phyloP scores from a whole-genome alignment of 1,140 invertebrate species.

The Harlomillsia oculata region DNA sequence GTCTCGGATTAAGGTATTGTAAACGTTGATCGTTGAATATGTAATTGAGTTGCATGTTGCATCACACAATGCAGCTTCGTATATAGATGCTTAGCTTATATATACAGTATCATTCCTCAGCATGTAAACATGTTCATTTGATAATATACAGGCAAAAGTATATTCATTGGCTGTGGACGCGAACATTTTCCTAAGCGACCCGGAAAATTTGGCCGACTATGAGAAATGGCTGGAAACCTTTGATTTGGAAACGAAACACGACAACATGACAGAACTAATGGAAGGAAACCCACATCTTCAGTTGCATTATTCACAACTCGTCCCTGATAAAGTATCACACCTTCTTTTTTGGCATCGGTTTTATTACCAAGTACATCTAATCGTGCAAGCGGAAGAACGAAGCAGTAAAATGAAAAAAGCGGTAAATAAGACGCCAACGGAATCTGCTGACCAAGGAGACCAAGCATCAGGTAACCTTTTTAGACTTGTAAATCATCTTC shows the following conservation, averaged over 20 bases:
- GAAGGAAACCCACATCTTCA: constrained; percentile 28
- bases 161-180: constrained; percentile 27
- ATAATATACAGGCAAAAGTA: constrained; percentile 27
- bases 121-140: background rate
- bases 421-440: too few species aligned
- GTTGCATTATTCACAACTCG: constrained; percentile 28
- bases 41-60: background rate
- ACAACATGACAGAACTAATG: constrained; percentile 19
- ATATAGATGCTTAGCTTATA: too few species aligned
- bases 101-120: too few species aligned
- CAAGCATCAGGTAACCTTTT: too few species aligned
- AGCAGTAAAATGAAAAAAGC: too few species aligned
- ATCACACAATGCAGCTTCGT: too few species aligned
- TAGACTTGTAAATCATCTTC: too few species aligned
- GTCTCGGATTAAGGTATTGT: constrained; percentile 19
- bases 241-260: constrained; percentile 29
- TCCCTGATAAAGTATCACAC: constrained; percentile 32
- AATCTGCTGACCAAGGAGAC: too few species aligned
- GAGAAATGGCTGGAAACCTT: constrained; percentile 29
- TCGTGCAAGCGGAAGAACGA: constrained; percentile 16
- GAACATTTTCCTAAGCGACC: constrained; percentile 24
- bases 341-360: constrained; percentile 34
- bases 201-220: constrained; percentile 23
- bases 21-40: background rate
- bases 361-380: constrained; percentile 30